phyloP scores from a whole-genome alignment of 92 coral and sea anemone species.

The Epizoanthus rinbou region DNA sequence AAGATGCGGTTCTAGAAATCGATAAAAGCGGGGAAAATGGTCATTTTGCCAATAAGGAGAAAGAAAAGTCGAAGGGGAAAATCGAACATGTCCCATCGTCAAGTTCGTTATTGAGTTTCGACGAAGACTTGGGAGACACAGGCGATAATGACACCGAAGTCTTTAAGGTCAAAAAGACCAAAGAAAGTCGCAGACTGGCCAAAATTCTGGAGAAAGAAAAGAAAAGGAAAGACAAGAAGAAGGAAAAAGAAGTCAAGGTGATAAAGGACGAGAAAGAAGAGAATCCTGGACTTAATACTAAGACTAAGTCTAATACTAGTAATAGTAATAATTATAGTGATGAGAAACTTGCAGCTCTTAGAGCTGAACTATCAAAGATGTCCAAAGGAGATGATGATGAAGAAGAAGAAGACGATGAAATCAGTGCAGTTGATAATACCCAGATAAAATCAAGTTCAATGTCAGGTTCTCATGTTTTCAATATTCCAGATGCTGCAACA shows the following conservation, averaged over 20 bases:
- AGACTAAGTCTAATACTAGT: too few relatives aligned
- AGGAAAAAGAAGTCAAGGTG: slow-evolving; percentile 33
- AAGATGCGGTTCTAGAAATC: slow-evolving; percentile 45
- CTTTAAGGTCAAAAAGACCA: slow-evolving; percentile 92
- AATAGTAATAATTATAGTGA: slow-evolving; percentile 40
- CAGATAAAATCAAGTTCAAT: slow-evolving; percentile 29
- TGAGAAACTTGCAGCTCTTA: slow-evolving; percentile 76
- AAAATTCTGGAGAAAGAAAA: slow-evolving; percentile 76
- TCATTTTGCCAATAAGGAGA: slow-evolving; percentile 26
- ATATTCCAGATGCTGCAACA: slow-evolving; percentile 97
- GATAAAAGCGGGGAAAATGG: slow-evolving; percentile 33
- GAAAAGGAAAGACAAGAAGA: slow-evolving; percentile 63
- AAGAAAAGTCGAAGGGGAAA: slow-evolving; percentile 48
- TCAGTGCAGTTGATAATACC: slow-evolving; percentile 5
- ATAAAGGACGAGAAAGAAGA: slow-evolving; percentile 22
- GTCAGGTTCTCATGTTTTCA: slow-evolving; percentile 59
- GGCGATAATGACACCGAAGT: slow-evolving; percentile 70
- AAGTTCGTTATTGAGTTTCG: slow-evolving; percentile 84
- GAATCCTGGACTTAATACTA: not conserved
- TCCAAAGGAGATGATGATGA: slow-evolving; percentile 78
- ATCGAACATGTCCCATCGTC: slow-evolving; percentile 71
- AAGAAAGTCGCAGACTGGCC: slow-evolving; percentile 93
- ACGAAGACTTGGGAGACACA: slow-evolving; percentile 53
- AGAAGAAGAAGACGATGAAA: slow-evolving; percentile 57
- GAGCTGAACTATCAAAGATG: slow-evolving; percentile 91